Base-by-base conservation (phyloP, 92 coral and sea anemone genomes). In the Phymanthus crucifer region DNA sequence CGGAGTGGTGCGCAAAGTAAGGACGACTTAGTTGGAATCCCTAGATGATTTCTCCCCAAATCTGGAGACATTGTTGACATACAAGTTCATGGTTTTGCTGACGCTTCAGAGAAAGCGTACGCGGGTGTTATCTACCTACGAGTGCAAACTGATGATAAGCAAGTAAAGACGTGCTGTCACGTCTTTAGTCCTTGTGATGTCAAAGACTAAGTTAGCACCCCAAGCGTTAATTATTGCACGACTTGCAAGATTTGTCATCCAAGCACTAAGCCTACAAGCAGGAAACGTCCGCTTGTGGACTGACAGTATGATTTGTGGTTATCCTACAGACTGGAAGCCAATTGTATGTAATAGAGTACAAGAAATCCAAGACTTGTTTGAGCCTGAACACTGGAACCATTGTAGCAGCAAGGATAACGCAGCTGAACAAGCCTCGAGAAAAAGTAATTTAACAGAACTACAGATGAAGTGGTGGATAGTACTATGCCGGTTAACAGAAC, bases 51-150 rank as follows among this genome's bases (percentile, higher is more conserved):
- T 37, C 74, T 70, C 12, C 48, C 74, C 74, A 70, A 70, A 37
- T 37, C 29, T 34, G 74, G 74, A 70, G 74, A 70, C 36, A 21
- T 70, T 35, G 74, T 37, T 70, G 14, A 21, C 16, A 40, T 70
- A 37, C 46, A 70, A 37, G 50, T 70, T 12, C 74, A 70, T 70
- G 74, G 74, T 13, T 70, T 70, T 70, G 74, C 74, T 4, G 74
- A 70, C 46, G 74, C 74, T 18, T 70, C 52, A 8, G 74, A 70
- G 46, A 70, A 70, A 46, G 74, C 74, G 7, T 70, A 70, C 29
- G 52, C 74, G 37, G 26, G 74, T 1, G 74, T 70, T 34, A n/a
- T 70, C 21, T 70, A 70, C 27, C 31, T 70, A 38, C 23, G 74
- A 70, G 17, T 70, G 16, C 24, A 70, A 70, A 70, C 74, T n/a